phyloP scores from a whole-genome alignment of 2,888 invertebrate genomes.

The Xylocampa areola region DNA sequence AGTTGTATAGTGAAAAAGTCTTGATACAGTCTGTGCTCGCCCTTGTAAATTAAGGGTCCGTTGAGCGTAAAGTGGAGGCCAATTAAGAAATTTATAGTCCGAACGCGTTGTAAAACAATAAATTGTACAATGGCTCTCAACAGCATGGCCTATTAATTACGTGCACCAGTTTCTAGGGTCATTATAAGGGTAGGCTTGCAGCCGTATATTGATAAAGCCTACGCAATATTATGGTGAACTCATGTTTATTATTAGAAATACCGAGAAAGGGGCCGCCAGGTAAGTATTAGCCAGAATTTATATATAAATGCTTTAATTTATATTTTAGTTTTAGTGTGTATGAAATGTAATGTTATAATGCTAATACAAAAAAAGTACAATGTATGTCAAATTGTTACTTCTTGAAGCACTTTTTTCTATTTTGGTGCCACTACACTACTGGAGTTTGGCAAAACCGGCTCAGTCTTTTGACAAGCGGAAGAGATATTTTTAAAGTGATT shows the following conservation, averaged over 20 bases:
- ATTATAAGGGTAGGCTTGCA: conserved; percentile 59
- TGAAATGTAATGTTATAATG: no score
- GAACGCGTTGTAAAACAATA: conserved; percentile 87
- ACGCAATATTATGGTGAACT: conserved; percentile 24
- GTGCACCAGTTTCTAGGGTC: conserved; percentile 72
- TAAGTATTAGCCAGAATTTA: conserved; percentile 6
- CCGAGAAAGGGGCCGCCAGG: background rate
- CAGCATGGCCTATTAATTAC: conserved; percentile 84
- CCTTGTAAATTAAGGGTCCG: conserved; percentile 86
- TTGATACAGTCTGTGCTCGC: conserved; percentile 79
- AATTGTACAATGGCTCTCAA: conserved; percentile 84
- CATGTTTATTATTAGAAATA: conserved; percentile 37
- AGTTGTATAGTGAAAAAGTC: conserved; percentile 65
- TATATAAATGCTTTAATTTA: background rate
- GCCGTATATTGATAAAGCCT: conserved; percentile 56
- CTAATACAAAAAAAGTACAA: no score
- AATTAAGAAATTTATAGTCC: conserved; percentile 87
- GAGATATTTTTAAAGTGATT: no score
- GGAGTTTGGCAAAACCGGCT: no score
- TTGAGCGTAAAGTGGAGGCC: conserved; percentile 83
- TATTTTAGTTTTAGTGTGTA: no score
- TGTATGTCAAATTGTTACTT: no score
- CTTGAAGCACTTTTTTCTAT: no score
- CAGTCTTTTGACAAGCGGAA: no score
- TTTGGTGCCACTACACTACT: no score